These are phyloP conservation scores for Synchiropus splendidus DNA, from an alignment of 2,113 vertebrate genomes.

Conservation along the genomic window DNA sequence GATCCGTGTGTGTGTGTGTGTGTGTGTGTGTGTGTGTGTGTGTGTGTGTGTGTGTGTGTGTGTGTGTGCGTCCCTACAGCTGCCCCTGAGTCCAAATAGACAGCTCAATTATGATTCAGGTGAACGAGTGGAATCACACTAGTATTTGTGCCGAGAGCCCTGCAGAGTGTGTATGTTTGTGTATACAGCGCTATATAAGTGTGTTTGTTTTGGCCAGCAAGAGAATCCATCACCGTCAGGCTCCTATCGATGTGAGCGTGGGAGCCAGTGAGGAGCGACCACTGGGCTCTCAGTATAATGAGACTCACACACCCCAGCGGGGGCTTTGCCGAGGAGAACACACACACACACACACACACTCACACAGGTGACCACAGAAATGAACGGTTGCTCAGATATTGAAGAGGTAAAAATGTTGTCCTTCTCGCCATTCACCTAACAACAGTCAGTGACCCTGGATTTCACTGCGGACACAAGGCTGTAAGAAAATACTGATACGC, in stretches of 20 bases:
- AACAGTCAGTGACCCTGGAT: too few species aligned
- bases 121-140: too few species aligned
- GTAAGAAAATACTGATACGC: too few species aligned
- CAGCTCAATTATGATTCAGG: too few species aligned
- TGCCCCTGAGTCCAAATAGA: too few species aligned
- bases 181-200: conserved; percentile 1
- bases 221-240: conserved; percentile 65
- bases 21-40: conserved; percentile 6
- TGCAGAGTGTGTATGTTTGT: conserved; percentile 14
- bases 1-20: conserved; percentile 3
- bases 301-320: conserved; percentile 60
- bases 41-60: conserved; percentile 2
- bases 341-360: conserved; percentile 13
- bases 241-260: conserved; percentile 67
- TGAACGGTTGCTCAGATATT: too few species aligned
- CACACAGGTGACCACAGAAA: neutral
- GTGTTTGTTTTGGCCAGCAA: conserved; percentile 19
- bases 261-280: conserved; percentile 46
- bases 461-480: too few species aligned
- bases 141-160: conserved; percentile 13
- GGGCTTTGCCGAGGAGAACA: conserved; percentile 56
- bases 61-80: neutral
- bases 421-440: too few species aligned
- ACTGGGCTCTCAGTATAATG: conserved; percentile 26
- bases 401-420: too few species aligned